These are phyloP conservation scores for Scaeva pyrastri DNA, from an alignment of 2,888 invertebrate genomes.

Conservation along the genomic window DNA sequence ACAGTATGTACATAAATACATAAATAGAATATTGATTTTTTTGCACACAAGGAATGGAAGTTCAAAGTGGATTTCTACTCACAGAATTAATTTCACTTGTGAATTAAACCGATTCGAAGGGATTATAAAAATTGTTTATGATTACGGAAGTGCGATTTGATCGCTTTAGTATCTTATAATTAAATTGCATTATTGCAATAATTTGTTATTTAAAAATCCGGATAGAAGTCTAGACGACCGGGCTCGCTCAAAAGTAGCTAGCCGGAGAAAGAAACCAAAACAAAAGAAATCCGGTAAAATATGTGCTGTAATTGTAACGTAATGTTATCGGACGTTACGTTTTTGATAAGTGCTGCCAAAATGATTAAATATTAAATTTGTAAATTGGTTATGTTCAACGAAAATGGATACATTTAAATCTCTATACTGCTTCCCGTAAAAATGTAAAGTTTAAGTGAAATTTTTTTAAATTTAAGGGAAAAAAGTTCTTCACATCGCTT, in stretches of 20 bases:
- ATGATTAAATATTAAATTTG: too few relatives aligned
- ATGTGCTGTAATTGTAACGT: neutral
- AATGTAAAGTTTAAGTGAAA: too few relatives aligned
- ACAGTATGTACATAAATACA: too few relatives aligned
- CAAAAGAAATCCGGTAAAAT: slow-evolving; percentile 16
- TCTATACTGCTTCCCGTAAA: too few relatives aligned
- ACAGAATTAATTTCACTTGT: neutral
- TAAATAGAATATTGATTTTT: slow-evolving; percentile 58
- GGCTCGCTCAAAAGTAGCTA: neutral
- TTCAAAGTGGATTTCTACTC: neutral
- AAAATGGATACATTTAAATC: too few relatives aligned
- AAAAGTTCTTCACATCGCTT: too few relatives aligned
- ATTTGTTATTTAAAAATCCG: neutral
- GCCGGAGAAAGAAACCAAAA: slow-evolving; percentile 3
- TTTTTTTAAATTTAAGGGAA: too few relatives aligned
- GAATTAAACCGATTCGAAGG: neutral
- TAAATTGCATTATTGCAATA: neutral
- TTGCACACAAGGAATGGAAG: slow-evolving; percentile 15
- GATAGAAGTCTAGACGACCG: neutral
- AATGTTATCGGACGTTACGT: neutral
- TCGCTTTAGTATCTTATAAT: neutral
- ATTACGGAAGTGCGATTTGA: neutral
- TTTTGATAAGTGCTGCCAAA: neutral
- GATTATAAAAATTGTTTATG: neutral
- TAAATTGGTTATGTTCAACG: too few relatives aligned